Percentiles rank a stretch among this genome's conserved stretches.
Evolutionary conservation across 2,113 vertebrate species (phyloP).

Genomic region (Corythoichthys haematopterus): DNA sequence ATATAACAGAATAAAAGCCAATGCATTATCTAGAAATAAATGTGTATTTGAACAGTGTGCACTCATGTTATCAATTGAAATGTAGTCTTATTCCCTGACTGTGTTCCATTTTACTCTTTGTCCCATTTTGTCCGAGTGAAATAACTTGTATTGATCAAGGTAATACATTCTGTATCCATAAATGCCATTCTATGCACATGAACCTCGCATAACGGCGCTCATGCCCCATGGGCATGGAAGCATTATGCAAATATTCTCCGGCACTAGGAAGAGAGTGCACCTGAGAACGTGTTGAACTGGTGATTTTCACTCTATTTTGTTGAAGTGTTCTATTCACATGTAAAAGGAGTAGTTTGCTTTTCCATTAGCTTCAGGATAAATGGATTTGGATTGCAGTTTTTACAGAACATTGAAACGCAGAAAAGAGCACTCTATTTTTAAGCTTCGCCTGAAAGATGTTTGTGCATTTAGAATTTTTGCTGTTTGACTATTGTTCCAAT

Average conservation of each 20-base stretch:
- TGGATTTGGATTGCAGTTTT: slow-evolving; percentile 11
- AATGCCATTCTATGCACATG: slow-evolving; percentile 29
- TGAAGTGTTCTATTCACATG: slow-evolving; percentile 38
- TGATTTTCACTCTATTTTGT: slow-evolving; percentile 47
- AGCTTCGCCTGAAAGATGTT: background rate
- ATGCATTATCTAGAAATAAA: background rate
- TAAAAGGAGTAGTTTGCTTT: slow-evolving; percentile 34
- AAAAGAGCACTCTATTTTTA: background rate
- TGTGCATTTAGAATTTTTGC: background rate
- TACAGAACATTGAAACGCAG: background rate
- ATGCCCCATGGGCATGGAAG: slow-evolving; percentile 57
- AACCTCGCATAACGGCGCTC: slow-evolving; percentile 53
- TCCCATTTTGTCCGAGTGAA: slow-evolving; percentile 14
- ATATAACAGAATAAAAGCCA: background rate
- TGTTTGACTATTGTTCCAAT: background rate
- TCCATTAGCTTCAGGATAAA: slow-evolving; percentile 42
- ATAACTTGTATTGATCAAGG: slow-evolving; percentile 44
- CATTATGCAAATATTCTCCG: slow-evolving; percentile 59
- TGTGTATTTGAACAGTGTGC: background rate
- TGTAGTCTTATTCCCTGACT: background rate
- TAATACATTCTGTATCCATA: slow-evolving; percentile 20
- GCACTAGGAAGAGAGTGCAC: slow-evolving; percentile 31
- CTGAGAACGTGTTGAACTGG: slow-evolving; percentile 23
- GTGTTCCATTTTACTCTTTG: slow-evolving; percentile 1
- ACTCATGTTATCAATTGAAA: background rate